Evolutionary conservation across 2,888 invertebrate genomes (phyloP).

Genomic region (Himalopsyche anomala): DNA sequence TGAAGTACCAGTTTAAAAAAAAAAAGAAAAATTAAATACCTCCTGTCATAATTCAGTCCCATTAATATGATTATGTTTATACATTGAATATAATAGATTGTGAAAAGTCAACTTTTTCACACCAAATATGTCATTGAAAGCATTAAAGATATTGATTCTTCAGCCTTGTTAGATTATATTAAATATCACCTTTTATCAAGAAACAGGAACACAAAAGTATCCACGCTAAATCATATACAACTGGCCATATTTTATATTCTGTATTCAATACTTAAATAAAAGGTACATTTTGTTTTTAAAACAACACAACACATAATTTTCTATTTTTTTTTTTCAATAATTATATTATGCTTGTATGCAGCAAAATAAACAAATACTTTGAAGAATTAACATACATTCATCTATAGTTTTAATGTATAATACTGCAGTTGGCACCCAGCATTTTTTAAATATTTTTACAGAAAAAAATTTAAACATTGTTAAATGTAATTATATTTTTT

Average conservation of each 20-base stretch:
- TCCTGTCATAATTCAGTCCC: no score
- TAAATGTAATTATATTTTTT: not conserved
- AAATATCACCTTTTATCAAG: constrained; percentile 34
- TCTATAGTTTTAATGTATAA: constrained; percentile 60
- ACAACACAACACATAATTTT: constrained; percentile 47
- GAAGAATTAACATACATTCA: constrained; percentile 47
- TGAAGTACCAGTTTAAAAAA: no score
- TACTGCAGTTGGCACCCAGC: constrained; percentile 65
- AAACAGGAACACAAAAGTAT: constrained; percentile 47
- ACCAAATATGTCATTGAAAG: not conserved
- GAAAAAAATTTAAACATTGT: constrained; percentile 51
- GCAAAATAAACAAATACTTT: constrained; percentile 50
- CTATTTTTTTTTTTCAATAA: constrained; percentile 50
- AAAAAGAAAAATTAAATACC: no score
- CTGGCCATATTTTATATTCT: constrained; percentile 46
- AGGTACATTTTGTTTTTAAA: constrained; percentile 45
- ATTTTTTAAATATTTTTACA: constrained; percentile 62
- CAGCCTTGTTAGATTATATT: not conserved
- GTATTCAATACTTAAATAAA: constrained; percentile 46
- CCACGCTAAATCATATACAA: constrained; percentile 28
- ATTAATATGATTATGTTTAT: no score
- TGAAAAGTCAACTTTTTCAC: no score
- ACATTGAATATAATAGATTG: no score
- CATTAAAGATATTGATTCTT: not conserved
- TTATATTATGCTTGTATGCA: constrained; percentile 50